Base-by-base conservation (phyloP, 2,797 vertebrate species). In the Oreonectes daqikongensis region DNA sequence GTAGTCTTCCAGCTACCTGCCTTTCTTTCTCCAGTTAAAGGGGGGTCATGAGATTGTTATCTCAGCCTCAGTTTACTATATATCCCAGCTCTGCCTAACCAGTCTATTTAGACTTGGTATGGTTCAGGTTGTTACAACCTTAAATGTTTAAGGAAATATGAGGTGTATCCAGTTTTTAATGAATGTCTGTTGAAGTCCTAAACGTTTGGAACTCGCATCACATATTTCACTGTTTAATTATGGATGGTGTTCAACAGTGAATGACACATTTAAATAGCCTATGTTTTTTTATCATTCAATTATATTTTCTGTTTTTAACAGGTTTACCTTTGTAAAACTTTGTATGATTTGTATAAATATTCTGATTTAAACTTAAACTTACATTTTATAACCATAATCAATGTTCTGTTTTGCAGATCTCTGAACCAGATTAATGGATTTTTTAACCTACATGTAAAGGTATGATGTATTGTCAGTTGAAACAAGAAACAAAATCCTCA, bases 1-100 rank as follows among this genome's bases (percentile, higher is more conserved):
- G 57, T 24, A 24, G 73, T 87, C 89, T 89, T 86, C 91, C 86
- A 89, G 80, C 87, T 74, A 81, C 80, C 69, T 81, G 81, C 75
- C 86, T 59, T 66, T 72, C 55, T 69, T 72, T 64, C 80, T 77
- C 69, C 38, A 46, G 68, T 69, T 75, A 67, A 42, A 68, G 75
- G 72, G 57, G 78, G 53, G 44, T 77, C 67, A 28, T 69, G 79
- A 89, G 90, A 90, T 91, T 77, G 26, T 61, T 87, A 88, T 91
- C 90, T 82, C 15, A 79, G 75, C 79, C 70, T 72, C 71, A 74
- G 50, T 78, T 81, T 74, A 59, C 85, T 86, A 69, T 40, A 22
- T 7, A 69, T 48, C 42, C 9, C 42, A 83, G 42, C 79, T 79
- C 67, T 66, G 61, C 71, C 48, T 40, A 32, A 73, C 77, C 55